Evolutionary conservation across 2,113 vertebrate genomes (phyloP).

Genomic region (Eretmochelys imbricata): DNA sequence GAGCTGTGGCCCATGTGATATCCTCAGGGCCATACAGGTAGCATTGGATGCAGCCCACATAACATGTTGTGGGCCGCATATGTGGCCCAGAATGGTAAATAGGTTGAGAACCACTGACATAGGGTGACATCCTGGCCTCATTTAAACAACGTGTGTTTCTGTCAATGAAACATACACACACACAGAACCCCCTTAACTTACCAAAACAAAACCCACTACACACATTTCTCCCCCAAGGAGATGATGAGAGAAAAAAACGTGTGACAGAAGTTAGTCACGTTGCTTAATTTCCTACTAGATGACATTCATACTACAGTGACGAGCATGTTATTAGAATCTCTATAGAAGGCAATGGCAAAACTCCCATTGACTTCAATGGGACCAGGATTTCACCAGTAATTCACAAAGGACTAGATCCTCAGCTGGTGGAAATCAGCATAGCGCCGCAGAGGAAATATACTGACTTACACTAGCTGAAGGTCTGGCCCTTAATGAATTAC

Average conservation of each 20-base stretch:
- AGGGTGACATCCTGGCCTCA: neutral
- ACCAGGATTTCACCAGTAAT: neutral
- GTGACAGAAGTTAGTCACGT: neutral
- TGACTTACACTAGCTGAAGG: neutral
- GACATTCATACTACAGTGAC: neutral
- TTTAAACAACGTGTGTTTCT: accelerated
- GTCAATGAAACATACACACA: neutral
- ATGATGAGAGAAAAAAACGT: neutral
- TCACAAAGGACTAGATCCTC: neutral
- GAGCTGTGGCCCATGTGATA: too few species aligned
- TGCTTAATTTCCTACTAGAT: neutral
- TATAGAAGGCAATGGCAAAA: constrained; percentile 18
- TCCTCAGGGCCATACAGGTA: too few species aligned
- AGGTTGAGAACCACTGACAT: neutral
- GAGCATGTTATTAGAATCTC: neutral
- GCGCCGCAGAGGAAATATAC: neutral
- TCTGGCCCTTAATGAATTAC: neutral
- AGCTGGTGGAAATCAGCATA: neutral
- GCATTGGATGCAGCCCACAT: too few species aligned
- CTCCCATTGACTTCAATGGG: neutral
- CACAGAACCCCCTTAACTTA: neutral
- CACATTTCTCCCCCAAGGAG: neutral
- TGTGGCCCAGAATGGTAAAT: too few species aligned
- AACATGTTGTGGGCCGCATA: too few species aligned
- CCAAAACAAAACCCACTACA: neutral